Evolutionary conservation across 2,888 invertebrate genomes (phyloP), one percentile per base, ranked within the genome.

Genomic region (Tachina grossa): DNA sequence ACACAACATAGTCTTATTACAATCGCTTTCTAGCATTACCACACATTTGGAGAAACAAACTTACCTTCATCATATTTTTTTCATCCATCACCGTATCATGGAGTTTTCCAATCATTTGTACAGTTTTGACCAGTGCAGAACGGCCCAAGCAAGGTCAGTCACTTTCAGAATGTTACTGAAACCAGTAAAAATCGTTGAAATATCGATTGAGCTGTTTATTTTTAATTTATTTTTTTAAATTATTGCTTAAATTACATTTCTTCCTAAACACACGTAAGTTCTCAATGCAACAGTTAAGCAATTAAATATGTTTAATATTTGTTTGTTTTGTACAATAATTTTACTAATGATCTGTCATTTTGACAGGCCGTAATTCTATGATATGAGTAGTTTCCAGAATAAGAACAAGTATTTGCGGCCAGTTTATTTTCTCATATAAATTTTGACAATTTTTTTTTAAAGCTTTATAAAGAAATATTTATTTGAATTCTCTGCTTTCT

Each of bases 101-200:
- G 59, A 83, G 78, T 83, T 78, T 83, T 83, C 83, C 83, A 72
- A 83, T 83, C 83, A 83, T 83, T 83, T 83, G 77, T 78, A 83
- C 83, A 72, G 66, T 83, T 78, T 72, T 83, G 66, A 74, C 77
- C 66, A 78, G 66, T 83, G 39, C 65, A 66, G 77, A 72, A 47
- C 45, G 59, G 68, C 74, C 83, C 83, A 83, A 72, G 49, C 65
- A 83, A 72, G n/a, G 53, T 61, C 53, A 76, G 76, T 71, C 71
- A 82, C 77, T 83, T 72, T 81, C 59, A 72, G 77, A 77, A 76
- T 78, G 63, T 77, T 78, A 83, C 82, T 83, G 71, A 76, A 82
- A 82, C 75, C 71, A 77, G 71, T 83, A 82, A 65, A 76, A 71
- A 82, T 71, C 82, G 68, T 82, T 76, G 49, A 65, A 59, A 72